phyloP scores from a whole-genome alignment of 2,888 invertebrate genomes.

The Timema podura region DNA sequence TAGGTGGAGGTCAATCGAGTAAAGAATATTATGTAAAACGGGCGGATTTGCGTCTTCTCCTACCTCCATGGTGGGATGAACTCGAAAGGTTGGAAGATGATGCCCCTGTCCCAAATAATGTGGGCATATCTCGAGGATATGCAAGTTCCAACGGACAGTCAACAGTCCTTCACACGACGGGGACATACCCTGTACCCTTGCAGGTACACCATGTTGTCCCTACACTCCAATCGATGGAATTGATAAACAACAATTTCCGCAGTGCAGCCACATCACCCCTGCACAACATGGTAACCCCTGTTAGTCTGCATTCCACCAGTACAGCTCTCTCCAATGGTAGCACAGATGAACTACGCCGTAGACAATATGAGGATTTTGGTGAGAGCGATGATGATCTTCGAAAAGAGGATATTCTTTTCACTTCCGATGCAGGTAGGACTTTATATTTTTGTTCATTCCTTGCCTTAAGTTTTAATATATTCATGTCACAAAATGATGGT shows the following conservation, averaged over 20 bases:
- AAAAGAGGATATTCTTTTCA: constrained; percentile 80
- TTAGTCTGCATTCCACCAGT: constrained; percentile 44
- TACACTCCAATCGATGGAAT: constrained; percentile 37
- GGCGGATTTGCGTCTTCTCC: constrained; percentile 82
- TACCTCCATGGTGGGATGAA: constrained; percentile 97
- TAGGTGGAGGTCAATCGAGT: constrained; percentile 48
- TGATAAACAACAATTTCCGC: constrained; percentile 48
- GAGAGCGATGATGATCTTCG: constrained; percentile 89
- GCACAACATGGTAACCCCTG: constrained; percentile 47
- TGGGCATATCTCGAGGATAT: background rate
- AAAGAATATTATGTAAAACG: constrained; percentile 71
- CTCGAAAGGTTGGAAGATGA: constrained; percentile 61
- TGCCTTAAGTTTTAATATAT: background rate
- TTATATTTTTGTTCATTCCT: background rate
- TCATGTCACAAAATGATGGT: too few species aligned
- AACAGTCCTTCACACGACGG: constrained; percentile 27
- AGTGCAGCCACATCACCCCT: constrained; percentile 59
- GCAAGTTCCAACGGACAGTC: constrained; percentile 19
- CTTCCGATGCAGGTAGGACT: constrained; percentile 62
- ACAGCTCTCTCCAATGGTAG: constrained; percentile 61
- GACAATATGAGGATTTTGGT: constrained; percentile 68
- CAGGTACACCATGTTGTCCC: constrained; percentile 42
- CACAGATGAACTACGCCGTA: constrained; percentile 47
- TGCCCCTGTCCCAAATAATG: constrained; percentile 35
- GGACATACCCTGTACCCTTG: constrained; percentile 25